Conservation (phyloP, 2,797 vertebrate species). For the Poliocrania exsul region DNA sequence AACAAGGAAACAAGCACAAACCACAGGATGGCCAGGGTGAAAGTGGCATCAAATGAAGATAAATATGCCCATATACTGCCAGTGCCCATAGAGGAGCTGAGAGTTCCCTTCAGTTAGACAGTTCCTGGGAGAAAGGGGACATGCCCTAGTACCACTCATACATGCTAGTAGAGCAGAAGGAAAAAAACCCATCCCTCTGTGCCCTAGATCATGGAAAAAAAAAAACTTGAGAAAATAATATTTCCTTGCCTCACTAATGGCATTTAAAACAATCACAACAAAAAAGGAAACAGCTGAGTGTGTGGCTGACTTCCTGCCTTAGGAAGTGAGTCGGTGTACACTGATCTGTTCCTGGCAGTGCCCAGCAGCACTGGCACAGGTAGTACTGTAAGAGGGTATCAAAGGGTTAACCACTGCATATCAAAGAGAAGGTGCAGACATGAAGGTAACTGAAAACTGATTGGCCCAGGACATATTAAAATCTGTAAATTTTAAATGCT, state of each 20-base stretch:
- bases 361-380: background rate
- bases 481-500: background rate
- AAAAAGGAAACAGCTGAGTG: background rate
- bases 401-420: background rate
- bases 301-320: background rate
- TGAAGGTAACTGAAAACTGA: background rate
- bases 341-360: background rate
- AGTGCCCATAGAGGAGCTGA: background rate
- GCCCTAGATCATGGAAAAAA: background rate
- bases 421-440: background rate
- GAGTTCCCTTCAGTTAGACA: background rate
- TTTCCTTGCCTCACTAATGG: background rate
- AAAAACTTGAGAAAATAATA: accelerated
- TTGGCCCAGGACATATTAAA: background rate
- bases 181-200: background rate
- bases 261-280: background rate
- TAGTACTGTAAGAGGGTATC: background rate
- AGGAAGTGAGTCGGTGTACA: background rate
- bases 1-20: background rate
- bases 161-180: background rate
- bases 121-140: background rate
- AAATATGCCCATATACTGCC: background rate
- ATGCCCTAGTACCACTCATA: background rate
- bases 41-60: background rate
- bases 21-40: background rate